Evolutionary conservation across 64 coral and sea anemone genomes (phyloP).

Genomic region (Montipora capricornis): DNA sequence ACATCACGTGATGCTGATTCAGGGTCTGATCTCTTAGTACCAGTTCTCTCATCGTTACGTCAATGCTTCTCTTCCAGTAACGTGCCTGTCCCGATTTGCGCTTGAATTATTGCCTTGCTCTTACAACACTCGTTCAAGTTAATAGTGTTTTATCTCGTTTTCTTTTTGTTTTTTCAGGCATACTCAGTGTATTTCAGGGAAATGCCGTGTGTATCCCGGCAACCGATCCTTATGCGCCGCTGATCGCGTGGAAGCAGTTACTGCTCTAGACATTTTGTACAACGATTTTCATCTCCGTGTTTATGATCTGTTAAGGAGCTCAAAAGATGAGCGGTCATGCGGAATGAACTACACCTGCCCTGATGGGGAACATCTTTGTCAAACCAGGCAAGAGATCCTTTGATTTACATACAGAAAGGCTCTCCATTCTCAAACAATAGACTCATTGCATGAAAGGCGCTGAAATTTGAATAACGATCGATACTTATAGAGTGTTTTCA

Average conservation of each 20-base stretch:
- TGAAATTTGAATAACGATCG: no score
- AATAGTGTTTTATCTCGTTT: background rate
- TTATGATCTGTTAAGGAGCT: slow-evolving; percentile 75
- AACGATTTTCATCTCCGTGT: slow-evolving; percentile 92
- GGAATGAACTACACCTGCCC: slow-evolving; percentile 89
- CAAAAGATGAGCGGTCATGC: slow-evolving; percentile 81
- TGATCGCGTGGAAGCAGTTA: slow-evolving; percentile 94
- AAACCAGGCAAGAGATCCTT: slow-evolving; percentile 74
- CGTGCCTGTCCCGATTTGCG: no score
- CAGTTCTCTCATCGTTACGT: no score
- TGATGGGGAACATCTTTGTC: slow-evolving; percentile 89
- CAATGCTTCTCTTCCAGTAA: no score
- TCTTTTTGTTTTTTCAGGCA: slow-evolving; percentile 38
- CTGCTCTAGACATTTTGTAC: slow-evolving; percentile 93
- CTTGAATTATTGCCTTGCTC: no score
- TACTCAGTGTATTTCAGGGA: slow-evolving; percentile 87
- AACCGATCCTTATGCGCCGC: slow-evolving; percentile 77
- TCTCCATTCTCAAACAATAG: no score
- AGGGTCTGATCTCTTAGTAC: no score
- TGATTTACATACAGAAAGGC: background rate
- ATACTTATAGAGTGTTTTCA: no score
- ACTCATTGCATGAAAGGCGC: no score
- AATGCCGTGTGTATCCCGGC: slow-evolving; percentile 74
- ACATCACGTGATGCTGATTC: no score
- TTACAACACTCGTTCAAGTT: no score